Evolutionary conservation across 1,140 invertebrate species (phyloP).

Genomic region (Papilio machaon): DNA sequence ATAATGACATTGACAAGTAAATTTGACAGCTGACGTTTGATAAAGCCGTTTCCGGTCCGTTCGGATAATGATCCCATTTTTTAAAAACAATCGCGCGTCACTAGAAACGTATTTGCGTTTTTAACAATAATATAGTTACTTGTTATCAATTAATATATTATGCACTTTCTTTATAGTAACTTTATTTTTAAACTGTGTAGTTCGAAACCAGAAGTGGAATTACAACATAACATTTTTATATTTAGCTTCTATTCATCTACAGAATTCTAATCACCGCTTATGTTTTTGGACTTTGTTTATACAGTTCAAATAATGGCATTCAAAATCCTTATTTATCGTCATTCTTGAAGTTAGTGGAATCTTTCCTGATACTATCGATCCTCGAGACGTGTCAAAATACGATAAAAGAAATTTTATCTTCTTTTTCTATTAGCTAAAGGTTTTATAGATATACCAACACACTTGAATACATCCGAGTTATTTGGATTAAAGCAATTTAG

Average conservation of each 20-base stretch:
- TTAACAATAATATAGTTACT: not conserved
- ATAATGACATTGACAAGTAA: not conserved
- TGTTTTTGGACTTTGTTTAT: not conserved
- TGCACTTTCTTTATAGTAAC: not conserved
- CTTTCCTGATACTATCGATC: not conserved
- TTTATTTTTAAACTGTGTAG: not conserved
- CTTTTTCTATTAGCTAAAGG: not conserved
- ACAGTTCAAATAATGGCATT: not conserved
- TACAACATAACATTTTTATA: not conserved
- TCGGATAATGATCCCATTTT: not conserved
- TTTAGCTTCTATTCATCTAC: not conserved
- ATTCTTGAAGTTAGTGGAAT: not conserved
- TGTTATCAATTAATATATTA: not conserved
- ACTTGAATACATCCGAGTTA: not conserved
- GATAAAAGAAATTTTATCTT: not conserved
- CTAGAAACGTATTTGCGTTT: conserved; percentile 1
- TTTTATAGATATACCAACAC: not conserved
- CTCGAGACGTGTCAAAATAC: conserved; percentile 7
- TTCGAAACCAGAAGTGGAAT: not conserved
- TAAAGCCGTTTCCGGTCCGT: conserved; percentile 25
- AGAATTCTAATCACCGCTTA: not conserved
- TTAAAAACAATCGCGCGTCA: conserved; percentile 18
- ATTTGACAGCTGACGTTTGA: conserved; percentile 28
- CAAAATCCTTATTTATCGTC: not conserved
- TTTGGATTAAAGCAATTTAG: conserved; percentile 23